These are phyloP conservation scores for Camptogramma bilineatum DNA, from an alignment of 2,888 invertebrate genomes.

Conservation along the genomic window DNA sequence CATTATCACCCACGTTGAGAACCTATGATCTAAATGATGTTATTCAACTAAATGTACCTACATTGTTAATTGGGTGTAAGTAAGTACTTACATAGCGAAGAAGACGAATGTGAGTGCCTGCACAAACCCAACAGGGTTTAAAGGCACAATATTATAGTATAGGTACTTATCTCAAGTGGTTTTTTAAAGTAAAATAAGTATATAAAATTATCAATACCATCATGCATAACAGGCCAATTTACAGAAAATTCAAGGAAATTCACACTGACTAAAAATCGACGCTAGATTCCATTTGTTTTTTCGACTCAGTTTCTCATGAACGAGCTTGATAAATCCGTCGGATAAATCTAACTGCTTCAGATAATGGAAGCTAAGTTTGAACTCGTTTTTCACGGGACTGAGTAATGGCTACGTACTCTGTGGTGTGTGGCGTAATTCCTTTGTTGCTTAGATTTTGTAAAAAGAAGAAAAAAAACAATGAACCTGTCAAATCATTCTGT, in stretches of 20 bases:
- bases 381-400: slow-evolving; percentile 13
- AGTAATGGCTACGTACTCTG: background rate
- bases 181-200: too few relatives aligned
- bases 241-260: background rate
- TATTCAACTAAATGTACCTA: too few relatives aligned
- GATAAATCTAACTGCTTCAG: slow-evolving; percentile 9
- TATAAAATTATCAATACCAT: too few relatives aligned
- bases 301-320: slow-evolving; percentile 5
- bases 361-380: slow-evolving; percentile 19
- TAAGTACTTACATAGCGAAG: too few relatives aligned
- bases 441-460: background rate
- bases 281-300: slow-evolving; percentile 4
- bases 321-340: slow-evolving; percentile 17
- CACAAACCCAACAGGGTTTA: too few relatives aligned
- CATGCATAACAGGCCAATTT: background rate
- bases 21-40: too few relatives aligned
- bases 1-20: too few relatives aligned
- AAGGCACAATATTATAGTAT: too few relatives aligned
- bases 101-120: too few relatives aligned
- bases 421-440: background rate
- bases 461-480: background rate
- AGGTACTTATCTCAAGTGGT: too few relatives aligned
- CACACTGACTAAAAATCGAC: slow-evolving; percentile 5
- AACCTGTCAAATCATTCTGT: too few relatives aligned
- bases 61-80: too few relatives aligned